Base-by-base conservation (phyloP, 2,888 invertebrate genomes). In the Morpho achilles region DNA sequence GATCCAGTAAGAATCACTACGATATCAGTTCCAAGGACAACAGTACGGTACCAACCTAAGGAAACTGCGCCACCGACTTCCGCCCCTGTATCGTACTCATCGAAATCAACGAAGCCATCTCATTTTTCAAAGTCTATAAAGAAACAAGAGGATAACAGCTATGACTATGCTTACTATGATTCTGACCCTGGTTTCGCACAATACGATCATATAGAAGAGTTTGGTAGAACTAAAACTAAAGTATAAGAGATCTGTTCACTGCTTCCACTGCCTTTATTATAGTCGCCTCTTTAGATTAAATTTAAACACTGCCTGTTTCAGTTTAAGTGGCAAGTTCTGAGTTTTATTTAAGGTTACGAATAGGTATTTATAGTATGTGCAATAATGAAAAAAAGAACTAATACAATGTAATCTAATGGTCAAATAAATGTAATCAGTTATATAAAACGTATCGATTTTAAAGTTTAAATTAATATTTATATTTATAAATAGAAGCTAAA, bases 91-190 rank as follows among this genome's bases (percentile, higher is more conserved):
- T 60, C 70, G 3, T 59, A 60, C 41, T 50, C 56, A 40, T 71
- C 73, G 48, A 77, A 77, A 7, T 69, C 80, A 23, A 71, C 78
- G 16, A 76, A 72, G 39, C 69, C 75, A 32, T 81, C 82, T 32
- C 73, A 76, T 56, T 78, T 77, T 49, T 75, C 80, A 41, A 82
- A 83, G 44, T 86, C 83, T 39, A 85, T 80, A 71, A 93, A 86
- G 71, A 93, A 93, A 66, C 93, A 94, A 65, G 94, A 94, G 71
- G 94, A 94, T 70, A 92, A 91, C 54, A 94, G 94, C 75, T 96
- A 96, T 74, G 96, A 96, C 77, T 96, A 96, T 73, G 96, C 96
- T 5, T 96, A 96, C 75, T 96, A 96, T 73, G 96, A 96, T 76
- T 93, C 94, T 58, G 93, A 93, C 53, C 86, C 87, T 9, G 92